phyloP scores from a whole-genome alignment of 2,113 vertebrate species.

The sheep (Ovis aries) region DNA sequence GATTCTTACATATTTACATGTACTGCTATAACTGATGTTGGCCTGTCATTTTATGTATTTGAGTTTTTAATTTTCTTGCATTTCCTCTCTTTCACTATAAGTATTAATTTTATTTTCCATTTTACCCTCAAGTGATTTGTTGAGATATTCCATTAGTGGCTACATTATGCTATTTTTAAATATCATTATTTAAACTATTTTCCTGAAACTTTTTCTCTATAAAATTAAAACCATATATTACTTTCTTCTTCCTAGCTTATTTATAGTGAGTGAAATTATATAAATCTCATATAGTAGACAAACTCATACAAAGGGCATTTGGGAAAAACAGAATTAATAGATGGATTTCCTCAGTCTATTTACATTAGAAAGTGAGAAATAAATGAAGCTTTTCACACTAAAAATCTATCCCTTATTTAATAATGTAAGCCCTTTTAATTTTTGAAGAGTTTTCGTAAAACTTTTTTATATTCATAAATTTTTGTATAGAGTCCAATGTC shows the following conservation, averaged over 20 bases:
- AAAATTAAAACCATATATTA: not conserved
- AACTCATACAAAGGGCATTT: not conserved
- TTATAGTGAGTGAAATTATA: not conserved
- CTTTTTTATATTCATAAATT: not conserved
- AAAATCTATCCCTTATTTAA: not conserved
- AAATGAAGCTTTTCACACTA: not conserved
- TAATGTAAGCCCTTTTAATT: not conserved
- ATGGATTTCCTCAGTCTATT: not conserved
- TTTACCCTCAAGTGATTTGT: not conserved
- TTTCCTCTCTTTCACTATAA: not conserved
- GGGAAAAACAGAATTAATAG: not conserved
- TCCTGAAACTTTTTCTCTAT: not conserved
- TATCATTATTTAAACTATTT: not conserved
- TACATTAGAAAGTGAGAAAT: not conserved
- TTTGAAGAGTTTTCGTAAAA: not conserved
- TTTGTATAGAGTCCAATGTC: not conserved
- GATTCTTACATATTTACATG: not conserved
- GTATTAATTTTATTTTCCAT: not conserved
- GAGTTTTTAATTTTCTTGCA: not conserved
- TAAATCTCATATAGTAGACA: not conserved
- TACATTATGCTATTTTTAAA: not conserved
- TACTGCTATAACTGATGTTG: not conserved
- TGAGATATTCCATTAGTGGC: not conserved
- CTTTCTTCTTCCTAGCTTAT: not conserved
- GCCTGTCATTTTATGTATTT: not conserved